These are phyloP conservation scores for Indri indri DNA, from an alignment of 2,113 vertebrate genomes.

Conservation along the genomic window DNA sequence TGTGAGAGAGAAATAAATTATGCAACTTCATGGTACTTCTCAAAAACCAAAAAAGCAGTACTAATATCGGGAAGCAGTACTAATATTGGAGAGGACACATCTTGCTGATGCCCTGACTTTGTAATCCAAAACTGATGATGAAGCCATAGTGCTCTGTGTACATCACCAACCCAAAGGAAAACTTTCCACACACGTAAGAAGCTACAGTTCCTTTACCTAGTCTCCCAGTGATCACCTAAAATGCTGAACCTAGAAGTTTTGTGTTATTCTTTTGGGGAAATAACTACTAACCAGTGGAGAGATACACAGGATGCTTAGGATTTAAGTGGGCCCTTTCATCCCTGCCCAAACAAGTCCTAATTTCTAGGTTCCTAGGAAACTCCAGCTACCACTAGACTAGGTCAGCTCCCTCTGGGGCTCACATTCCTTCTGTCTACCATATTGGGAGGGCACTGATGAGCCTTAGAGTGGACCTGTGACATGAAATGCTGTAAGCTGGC, in stretches of 20 bases:
- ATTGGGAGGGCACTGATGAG: background rate
- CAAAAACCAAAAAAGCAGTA: background rate
- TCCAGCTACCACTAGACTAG: background rate
- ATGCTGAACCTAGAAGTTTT: background rate
- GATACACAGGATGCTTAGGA: background rate
- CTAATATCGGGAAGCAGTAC: background rate
- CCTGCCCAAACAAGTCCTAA: background rate
- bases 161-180: background rate
- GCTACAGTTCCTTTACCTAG: background rate
- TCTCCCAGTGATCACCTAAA: background rate
- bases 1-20: slow-evolving; percentile 49
- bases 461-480: background rate
- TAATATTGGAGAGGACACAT: background rate
- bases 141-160: background rate
- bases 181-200: background rate
- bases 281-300: background rate
- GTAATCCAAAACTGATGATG: background rate
- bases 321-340: background rate
- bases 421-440: background rate
- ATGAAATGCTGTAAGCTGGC: background rate
- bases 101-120: background rate
- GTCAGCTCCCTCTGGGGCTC: background rate
- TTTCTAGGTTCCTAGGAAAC: background rate
- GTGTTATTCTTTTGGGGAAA: background rate
- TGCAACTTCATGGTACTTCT: slow-evolving; percentile 1